phyloP scores from a whole-genome alignment of 1,140 invertebrate genomes.

The Meloidogyne exigua region DNA sequence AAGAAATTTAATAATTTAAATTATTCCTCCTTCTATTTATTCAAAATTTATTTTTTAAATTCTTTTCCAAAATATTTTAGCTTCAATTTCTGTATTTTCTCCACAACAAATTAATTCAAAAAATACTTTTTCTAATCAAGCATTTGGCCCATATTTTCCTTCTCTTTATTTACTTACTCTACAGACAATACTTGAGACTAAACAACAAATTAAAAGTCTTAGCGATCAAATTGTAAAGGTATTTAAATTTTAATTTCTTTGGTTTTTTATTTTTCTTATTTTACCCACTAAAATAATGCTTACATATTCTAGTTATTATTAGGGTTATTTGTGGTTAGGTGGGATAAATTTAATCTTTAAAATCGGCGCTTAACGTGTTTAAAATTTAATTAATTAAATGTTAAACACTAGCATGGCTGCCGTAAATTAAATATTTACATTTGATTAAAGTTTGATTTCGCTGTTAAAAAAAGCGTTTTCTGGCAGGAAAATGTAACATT shows the following conservation, averaged over 20 bases:
- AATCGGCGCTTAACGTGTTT: background rate
- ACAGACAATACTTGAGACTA: constrained; percentile 4
- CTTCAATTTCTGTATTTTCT: background rate
- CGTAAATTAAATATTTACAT: constrained; percentile 6
- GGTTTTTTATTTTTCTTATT: too few species aligned
- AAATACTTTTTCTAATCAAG: background rate
- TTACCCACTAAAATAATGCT: too few species aligned
- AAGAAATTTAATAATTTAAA: too few species aligned
- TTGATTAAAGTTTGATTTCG: constrained; percentile 6
- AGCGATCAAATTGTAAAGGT: constrained; percentile 1
- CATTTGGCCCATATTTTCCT: constrained; percentile 5
- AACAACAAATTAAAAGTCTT: background rate
- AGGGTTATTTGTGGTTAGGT: background rate
- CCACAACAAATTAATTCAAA: background rate
- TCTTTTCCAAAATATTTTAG: background rate
- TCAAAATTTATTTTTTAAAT: too few species aligned
- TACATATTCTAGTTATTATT: too few species aligned
- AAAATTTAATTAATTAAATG: background rate
- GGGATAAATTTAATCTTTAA: background rate
- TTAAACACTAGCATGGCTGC: constrained; percentile 18
- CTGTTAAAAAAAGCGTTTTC: background rate
- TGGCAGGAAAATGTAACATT: constrained; percentile 24
- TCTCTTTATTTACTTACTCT: constrained; percentile 14
- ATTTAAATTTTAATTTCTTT: background rate
- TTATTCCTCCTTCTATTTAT: too few species aligned